Evolutionary conservation across 2,888 invertebrate species (phyloP).

Genomic region (Belgica antarctica): DNA sequence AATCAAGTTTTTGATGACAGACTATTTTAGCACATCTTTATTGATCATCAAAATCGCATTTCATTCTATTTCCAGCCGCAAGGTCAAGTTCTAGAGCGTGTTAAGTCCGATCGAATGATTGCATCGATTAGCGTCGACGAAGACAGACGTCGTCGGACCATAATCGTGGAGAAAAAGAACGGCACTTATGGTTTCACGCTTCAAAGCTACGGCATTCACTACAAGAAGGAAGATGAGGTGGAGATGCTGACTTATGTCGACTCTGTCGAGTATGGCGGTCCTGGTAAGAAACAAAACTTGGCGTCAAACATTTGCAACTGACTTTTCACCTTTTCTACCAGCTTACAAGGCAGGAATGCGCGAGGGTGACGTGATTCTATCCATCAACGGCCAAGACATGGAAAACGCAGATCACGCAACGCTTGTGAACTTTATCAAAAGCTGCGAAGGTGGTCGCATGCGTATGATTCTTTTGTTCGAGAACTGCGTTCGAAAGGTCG

Average conservation of each 20-base stretch:
- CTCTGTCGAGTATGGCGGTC: conserved; percentile 88
- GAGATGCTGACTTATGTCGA: conserved; percentile 98
- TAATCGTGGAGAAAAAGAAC: conserved; percentile 87
- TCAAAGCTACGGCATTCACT: conserved; percentile 96
- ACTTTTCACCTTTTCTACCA: not conserved
- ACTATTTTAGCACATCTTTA: too few species aligned
- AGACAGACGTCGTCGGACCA: conserved; percentile 83
- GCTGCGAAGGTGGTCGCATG: conserved; percentile 79
- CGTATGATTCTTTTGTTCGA: conserved; percentile 95
- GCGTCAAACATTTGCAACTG: too few species aligned
- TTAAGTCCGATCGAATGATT: conserved; percentile 67
- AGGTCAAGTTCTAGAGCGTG: conserved; percentile 68
- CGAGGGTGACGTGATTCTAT: conserved; percentile 93
- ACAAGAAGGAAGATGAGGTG: conserved; percentile 88
- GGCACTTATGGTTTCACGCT: conserved; percentile 92
- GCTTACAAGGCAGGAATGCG: conserved; percentile 84
- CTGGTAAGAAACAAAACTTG: conserved; percentile 51
- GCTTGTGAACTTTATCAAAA: conserved; percentile 87
- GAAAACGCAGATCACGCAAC: conserved; percentile 92
- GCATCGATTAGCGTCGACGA: conserved; percentile 73
- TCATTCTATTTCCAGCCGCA: conserved; percentile 48
- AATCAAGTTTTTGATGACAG: too few species aligned
- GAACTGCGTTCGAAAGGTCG: conserved; percentile 92
- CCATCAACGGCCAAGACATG: conserved; percentile 94
- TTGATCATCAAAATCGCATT: too few species aligned